Evolutionary conservation across 2,797 vertebrate species (phyloP).

Genomic region (Decapterus maruadsi): DNA sequence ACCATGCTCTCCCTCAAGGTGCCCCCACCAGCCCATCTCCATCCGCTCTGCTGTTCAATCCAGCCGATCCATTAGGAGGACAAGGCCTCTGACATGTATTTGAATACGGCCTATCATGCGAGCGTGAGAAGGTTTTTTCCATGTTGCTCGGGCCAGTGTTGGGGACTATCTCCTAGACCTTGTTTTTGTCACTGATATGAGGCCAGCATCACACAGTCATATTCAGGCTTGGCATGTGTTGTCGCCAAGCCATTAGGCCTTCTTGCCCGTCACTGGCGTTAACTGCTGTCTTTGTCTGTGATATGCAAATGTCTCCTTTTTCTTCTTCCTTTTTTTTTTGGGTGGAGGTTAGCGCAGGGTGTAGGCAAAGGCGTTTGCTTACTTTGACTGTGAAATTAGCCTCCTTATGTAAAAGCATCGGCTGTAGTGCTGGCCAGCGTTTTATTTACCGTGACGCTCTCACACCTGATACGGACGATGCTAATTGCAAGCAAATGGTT

Average conservation of each 20-base stretch:
- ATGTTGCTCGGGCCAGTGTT: conserved; percentile 81
- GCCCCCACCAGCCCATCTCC: conserved; percentile 89
- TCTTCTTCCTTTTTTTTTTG: conserved; percentile 70
- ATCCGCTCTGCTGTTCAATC: conserved; percentile 89
- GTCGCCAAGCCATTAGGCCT: conserved; percentile 83
- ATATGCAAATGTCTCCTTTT: conserved; percentile 85
- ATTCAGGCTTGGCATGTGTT: conserved; percentile 81
- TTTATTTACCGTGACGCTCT: conserved; percentile 84
- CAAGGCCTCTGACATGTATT: conserved; percentile 84
- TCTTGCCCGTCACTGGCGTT: conserved; percentile 82
- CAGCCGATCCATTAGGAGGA: conserved; percentile 82
- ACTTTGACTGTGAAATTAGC: conserved; percentile 87
- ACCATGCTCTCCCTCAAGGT: conserved; percentile 92
- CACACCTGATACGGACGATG: conserved; percentile 82
- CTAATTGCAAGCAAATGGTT: conserved; percentile 84
- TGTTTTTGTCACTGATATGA: conserved; percentile 74
- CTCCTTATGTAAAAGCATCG: conserved; percentile 84
- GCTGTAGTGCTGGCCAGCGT: conserved; percentile 73
- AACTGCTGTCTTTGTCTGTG: conserved; percentile 88
- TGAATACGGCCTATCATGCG: conserved; percentile 86
- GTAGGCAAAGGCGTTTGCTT: conserved; percentile 83
- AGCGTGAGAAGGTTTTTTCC: conserved; percentile 76
- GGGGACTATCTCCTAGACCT: conserved; percentile 61
- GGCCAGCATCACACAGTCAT: conserved; percentile 77
- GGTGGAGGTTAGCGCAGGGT: conserved; percentile 78